Conservation (phyloP, 2,797 vertebrate genomes). For the Anas capensis region DNA sequence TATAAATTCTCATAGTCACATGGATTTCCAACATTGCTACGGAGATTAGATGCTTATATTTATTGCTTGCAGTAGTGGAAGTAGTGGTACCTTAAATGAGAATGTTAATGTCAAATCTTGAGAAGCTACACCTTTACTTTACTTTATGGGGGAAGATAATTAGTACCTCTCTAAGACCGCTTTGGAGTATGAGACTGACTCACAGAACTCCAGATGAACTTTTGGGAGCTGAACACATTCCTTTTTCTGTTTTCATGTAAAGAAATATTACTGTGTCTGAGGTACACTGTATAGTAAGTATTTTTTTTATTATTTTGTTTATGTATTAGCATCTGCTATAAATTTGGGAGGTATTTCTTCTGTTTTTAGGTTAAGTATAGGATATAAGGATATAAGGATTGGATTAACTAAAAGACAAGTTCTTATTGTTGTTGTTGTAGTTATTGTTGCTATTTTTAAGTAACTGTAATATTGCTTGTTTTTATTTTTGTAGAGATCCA, state of each 20-base stretch:
- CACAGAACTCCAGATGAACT: background rate
- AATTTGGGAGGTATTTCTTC: background rate
- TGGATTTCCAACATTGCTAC: background rate
- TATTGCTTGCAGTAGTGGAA: background rate
- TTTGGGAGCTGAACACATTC: background rate
- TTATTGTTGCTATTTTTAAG: background rate
- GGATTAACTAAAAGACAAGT: background rate
- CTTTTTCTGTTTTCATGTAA: background rate
- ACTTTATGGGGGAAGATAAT: background rate
- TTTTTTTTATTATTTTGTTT: background rate
- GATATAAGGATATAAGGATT: background rate
- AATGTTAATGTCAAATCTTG: background rate
- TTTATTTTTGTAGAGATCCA: constrained; percentile 85
- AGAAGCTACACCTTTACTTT: background rate
- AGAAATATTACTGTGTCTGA: background rate
- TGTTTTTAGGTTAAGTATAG: background rate
- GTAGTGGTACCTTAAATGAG: background rate
- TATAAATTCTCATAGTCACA: background rate
- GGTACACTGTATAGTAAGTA: background rate
- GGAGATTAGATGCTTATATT: background rate
- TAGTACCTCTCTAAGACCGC: background rate
- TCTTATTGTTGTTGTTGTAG: background rate
- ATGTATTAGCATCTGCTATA: background rate
- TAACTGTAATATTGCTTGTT: background rate
- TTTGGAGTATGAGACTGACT: background rate